Evolutionary conservation across 2,888 invertebrate species (phyloP).

Genomic region (Eulithis prunata): DNA sequence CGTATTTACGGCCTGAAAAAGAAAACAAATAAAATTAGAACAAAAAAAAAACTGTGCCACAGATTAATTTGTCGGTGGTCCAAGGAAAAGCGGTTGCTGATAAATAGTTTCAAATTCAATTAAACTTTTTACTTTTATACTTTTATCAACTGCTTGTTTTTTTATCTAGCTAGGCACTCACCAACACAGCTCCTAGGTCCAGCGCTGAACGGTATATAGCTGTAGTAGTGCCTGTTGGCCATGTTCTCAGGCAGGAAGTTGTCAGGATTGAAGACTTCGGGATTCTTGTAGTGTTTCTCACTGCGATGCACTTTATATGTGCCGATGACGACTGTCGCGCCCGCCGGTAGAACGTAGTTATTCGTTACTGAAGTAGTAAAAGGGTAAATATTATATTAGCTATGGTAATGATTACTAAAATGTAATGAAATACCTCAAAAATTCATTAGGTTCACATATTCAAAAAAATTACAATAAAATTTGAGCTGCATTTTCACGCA

Average conservation of each 20-base stretch:
- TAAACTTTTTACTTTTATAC: too few species aligned
- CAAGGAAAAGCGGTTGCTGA: too few species aligned
- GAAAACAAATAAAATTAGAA: not conserved
- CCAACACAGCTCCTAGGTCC: slow-evolving; percentile 92
- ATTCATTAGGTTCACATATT: too few species aligned
- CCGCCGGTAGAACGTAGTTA: slow-evolving; percentile 87
- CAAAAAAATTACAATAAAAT: too few species aligned
- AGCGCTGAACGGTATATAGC: slow-evolving; percentile 91
- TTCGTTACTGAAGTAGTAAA: slow-evolving; percentile 79
- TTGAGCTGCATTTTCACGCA: too few species aligned
- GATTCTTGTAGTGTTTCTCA: slow-evolving; percentile 87
- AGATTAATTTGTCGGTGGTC: too few species aligned
- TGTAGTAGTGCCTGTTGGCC: slow-evolving; percentile 90
- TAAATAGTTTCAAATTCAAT: too few species aligned
- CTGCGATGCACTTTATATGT: slow-evolving; percentile 88
- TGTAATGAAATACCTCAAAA: too few species aligned
- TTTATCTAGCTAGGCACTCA: slow-evolving; percentile 51
- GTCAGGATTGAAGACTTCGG: slow-evolving; percentile 90
- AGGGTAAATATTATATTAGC: too few species aligned
- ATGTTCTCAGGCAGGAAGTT: slow-evolving; percentile 91
- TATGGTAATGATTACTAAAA: too few species aligned
- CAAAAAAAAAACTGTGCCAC: too few species aligned
- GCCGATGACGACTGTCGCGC: slow-evolving; percentile 87
- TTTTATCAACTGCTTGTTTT: too few species aligned
- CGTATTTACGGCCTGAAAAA: slow-evolving; percentile 88